Conservation (phyloP, 2,113 vertebrate species). For the Platichthys stellatus region DNA sequence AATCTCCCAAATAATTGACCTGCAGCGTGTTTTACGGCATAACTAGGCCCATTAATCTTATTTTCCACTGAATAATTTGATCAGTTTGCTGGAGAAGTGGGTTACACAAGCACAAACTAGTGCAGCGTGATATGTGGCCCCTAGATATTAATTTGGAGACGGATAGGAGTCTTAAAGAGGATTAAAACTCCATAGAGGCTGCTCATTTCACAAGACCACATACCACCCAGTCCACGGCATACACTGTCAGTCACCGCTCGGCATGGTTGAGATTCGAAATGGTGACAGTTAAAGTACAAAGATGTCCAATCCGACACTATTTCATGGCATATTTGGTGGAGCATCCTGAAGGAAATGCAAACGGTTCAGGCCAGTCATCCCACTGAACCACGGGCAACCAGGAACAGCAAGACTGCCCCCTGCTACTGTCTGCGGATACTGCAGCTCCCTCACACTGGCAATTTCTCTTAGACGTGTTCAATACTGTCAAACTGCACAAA, state of each 20-base stretch:
- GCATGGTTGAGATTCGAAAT: slow-evolving; percentile 79
- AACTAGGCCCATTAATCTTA: slow-evolving; percentile 76
- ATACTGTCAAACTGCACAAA: not conserved
- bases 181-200: slow-evolving; percentile 79
- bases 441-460: slow-evolving; percentile 33
- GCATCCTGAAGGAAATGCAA: slow-evolving; percentile 74
- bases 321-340: slow-evolving; percentile 80
- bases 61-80: slow-evolving; percentile 81
- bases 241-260: slow-evolving; percentile 73
- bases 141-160: slow-evolving; percentile 80
- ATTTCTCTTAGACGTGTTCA: not conserved
- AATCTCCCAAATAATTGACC: slow-evolving; percentile 78
- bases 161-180: slow-evolving; percentile 81
- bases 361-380: slow-evolving; percentile 62
- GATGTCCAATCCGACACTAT: slow-evolving; percentile 81
- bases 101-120: slow-evolving; percentile 61
- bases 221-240: slow-evolving; percentile 74
- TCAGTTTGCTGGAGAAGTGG: slow-evolving; percentile 66
- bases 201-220: slow-evolving; percentile 74
- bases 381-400: slow-evolving; percentile 37
- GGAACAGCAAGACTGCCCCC: slow-evolving; percentile 78
- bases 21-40: slow-evolving; percentile 72
- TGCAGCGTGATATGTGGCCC: slow-evolving; percentile 68
- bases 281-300: slow-evolving; percentile 83
- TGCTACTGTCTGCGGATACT: slow-evolving; percentile 64